Base-by-base conservation (phyloP, 1,140 invertebrate genomes). In the Drosophila lacteicornis region DNA sequence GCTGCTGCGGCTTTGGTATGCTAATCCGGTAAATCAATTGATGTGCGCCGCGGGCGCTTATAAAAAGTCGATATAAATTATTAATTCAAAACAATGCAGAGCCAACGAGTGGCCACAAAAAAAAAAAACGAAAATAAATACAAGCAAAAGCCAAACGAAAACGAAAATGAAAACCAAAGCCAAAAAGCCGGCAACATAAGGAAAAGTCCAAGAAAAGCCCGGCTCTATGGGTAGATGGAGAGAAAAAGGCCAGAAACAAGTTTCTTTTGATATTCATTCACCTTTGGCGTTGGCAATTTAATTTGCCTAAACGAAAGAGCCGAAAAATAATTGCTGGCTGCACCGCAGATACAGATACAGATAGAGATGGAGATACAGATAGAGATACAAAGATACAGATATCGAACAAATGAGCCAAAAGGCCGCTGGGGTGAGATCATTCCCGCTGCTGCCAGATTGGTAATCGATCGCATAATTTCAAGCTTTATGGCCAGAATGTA, bases 11-110 rank as follows among this genome's bases (percentile, higher is more conserved):
- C 53, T 55, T 40, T 40, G 62, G 71, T 75, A 90, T 88, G 84
- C 85, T 88, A 88, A 88, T 88, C 84, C 81, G 84, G 81, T 81
- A 90, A 88, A 88, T 90, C 84, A 88, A 90, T 88, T 88, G 84
- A 88, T 90, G 84, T 88, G 77, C 68, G 85, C 84, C 84, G 84
- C 84, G 51, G 74, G 84, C 85, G 70, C 80, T 88, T 90, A 83
- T 75, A 88, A 88, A 88, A 88, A 81, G 42, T 66, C 84, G 80
- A 80, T 88, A 88, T 88, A 84, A 87, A 84, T 88, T 88, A 88
- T 88, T 88, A 90, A 88, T 88, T 88, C 80, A 84, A 87, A 88
- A 87, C 80, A 88, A 88, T 88, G 85, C 69, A 61, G 66, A 58
- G 76, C 57, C 40, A 74, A 61, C 13, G 53, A 56, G 17, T 57